Evolutionary conservation across 2,888 invertebrate species (phyloP).

Genomic region (Polydrusus cervinus): DNA sequence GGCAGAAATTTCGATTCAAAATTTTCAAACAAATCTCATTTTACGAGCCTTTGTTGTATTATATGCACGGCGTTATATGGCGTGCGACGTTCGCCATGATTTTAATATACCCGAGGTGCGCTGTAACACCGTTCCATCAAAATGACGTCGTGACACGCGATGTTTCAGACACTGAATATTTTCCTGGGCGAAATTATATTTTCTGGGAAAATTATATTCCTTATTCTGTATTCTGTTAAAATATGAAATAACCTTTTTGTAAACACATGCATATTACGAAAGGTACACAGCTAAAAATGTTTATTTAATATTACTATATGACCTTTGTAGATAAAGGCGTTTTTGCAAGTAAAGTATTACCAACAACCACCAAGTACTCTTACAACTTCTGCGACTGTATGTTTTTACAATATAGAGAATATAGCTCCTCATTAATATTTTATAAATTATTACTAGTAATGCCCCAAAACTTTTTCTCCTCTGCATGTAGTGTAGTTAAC

Average conservation of each 20-base stretch:
- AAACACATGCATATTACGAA: background rate
- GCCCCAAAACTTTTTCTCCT: no score
- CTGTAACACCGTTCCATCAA: constrained; percentile 44
- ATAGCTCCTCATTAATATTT: no score
- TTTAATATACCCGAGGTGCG: constrained; percentile 51
- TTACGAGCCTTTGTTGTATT: constrained; percentile 54
- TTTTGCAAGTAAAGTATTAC: no score
- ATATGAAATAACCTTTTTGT: background rate
- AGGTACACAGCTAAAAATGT: no score
- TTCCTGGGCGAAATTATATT: constrained; percentile 15
- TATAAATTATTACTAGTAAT: no score
- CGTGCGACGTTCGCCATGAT: constrained; percentile 51
- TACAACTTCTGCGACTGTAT: no score
- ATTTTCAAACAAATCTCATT: constrained; percentile 51
- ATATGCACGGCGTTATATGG: constrained; percentile 48
- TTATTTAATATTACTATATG: no score
- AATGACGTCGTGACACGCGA: constrained; percentile 50
- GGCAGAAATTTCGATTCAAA: constrained; percentile 43
- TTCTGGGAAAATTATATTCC: constrained; percentile 5
- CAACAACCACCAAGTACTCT: no score
- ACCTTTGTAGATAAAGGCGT: no score
- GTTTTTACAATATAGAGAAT: no score
- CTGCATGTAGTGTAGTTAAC: no score
- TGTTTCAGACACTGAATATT: constrained; percentile 40
- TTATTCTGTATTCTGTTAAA: background rate